Percentiles rank a stretch among this genome's conserved stretches.
phyloP scores from a whole-genome alignment of 1,140 invertebrate genomes.

The Leptonema lineaticorne region DNA sequence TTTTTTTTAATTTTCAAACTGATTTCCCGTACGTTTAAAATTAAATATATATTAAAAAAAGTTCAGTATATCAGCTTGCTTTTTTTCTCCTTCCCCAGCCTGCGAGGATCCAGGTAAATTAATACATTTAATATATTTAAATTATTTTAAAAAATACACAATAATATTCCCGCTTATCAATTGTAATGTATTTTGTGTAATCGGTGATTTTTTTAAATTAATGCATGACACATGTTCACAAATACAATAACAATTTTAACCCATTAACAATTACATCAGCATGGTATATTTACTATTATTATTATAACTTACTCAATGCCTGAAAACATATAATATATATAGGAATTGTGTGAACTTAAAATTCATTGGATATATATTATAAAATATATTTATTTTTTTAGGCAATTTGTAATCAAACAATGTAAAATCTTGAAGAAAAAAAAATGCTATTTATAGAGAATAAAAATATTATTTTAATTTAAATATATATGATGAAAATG shows the following conservation, averaged over 20 bases:
- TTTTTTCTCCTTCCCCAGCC: conserved; percentile 42
- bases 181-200: background rate
- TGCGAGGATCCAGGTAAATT: conserved; percentile 41
- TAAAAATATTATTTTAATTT: too few species aligned
- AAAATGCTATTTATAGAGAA: too few species aligned
- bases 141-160: conserved; percentile 2
- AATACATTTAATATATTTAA: background rate
- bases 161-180: conserved; percentile 22
- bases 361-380: too few species aligned
- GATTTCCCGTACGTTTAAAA: background rate
- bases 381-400: background rate
- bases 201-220: background rate
- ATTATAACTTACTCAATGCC: background rate
- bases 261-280: background rate
- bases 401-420: background rate
- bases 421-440: background rate
- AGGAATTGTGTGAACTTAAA: background rate
- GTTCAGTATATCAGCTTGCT: conserved; percentile 42
- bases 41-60: conserved; percentile 12
- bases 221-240: background rate
- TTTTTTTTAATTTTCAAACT: too few species aligned
- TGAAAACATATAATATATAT: background rate
- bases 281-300: background rate
- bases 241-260: background rate
- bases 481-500: background rate